Conservation (phyloP, 2,888 invertebrate species). For the Lacanobia wlatinum region DNA sequence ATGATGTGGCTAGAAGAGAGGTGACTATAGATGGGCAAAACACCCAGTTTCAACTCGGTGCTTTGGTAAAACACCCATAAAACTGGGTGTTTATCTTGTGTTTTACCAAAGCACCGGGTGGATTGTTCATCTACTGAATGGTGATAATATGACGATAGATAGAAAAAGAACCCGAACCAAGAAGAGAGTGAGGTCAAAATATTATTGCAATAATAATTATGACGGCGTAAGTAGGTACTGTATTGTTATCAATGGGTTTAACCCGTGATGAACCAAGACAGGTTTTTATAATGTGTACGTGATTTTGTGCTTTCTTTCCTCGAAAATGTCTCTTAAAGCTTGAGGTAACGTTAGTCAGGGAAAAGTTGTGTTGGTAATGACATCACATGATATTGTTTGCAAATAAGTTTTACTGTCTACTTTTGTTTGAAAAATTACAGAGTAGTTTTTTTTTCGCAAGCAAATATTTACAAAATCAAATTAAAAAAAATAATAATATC, state of each 20-base stretch:
- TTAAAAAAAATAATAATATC: no score
- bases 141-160: neutral
- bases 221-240: no score
- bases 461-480: no score
- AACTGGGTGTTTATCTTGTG: no score
- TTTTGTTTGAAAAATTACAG: no score
- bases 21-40: neutral
- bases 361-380: neutral
- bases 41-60: no score
- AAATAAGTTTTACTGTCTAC: neutral
- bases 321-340: neutral
- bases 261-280: neutral
- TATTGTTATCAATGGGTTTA: neutral
- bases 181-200: no score
- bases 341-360: neutral
- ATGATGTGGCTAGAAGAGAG: neutral
- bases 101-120: no score
- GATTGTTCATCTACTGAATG: neutral
- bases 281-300: neutral
- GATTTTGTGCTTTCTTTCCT: slow-evolving; percentile 23
- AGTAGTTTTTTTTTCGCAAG: no score
- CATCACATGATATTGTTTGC: neutral
- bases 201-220: no score
- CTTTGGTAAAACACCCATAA: no score
- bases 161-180: no score